Evolutionary conservation across 1,140 invertebrate genomes (phyloP), one percentile per base, ranked within the genome.

Genomic region (Brachionus manjavacas): DNA sequence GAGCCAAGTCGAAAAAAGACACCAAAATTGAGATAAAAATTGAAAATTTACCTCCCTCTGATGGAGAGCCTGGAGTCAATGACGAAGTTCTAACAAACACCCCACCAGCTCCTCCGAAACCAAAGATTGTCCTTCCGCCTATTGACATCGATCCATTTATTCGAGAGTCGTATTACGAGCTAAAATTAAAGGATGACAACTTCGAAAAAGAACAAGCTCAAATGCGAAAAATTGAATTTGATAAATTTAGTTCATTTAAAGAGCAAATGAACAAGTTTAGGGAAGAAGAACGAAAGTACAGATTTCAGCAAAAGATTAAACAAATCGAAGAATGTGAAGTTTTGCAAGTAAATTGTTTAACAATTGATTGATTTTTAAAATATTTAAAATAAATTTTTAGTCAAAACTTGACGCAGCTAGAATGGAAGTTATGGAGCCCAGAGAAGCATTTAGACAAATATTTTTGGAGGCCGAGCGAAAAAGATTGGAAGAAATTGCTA

Each of bases 381-480:
- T 8, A n/a, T 28, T 11, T 9, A 66, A 66, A 23, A 11, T 31
- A 11, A 68, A 31, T 68, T 68, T 68, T 72, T 31, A 89, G 88
- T 86, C 87, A 14, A 86, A 86, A 68, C 84, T 89, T 4, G 88
- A 89, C 85, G 85, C 86, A 83, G 86, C 87, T 2, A 86, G 89
- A 72, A 86, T 87, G 64, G 85, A 85, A 31, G 85, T 89, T 8
- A 88, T 88, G 55, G 85, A 86, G 55, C 88, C 88, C 11, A 66
- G 89, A 72, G 89, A 89, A 85, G 88, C 87, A n/a, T 87, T 88
- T 76, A 78, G 89, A 85, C 88, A 89, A 85, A 87, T 86, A 70
- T 88, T 87, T 85, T 85, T 89, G 25, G 89, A 88, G 72, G 88
- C 87, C 7, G 88, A 89, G 84, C 80, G 87, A 39, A 86, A 85